Conservation (phyloP, 2,797 vertebrate species). For the Aythya fuligula region DNA sequence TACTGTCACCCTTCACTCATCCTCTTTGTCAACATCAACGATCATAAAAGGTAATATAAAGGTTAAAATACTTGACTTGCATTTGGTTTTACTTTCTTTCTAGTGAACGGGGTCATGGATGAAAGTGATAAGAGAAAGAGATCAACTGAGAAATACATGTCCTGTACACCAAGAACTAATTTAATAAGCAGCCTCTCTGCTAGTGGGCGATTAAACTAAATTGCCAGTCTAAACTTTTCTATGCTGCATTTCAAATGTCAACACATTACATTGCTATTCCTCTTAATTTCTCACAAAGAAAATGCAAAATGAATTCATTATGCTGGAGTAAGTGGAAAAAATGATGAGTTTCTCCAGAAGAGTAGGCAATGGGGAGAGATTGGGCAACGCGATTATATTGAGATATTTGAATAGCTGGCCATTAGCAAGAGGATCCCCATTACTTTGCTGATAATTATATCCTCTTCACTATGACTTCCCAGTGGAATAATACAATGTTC, state of each 20-base stretch:
- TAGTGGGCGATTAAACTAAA: slow-evolving; percentile 79
- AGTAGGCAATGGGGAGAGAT: slow-evolving; percentile 85
- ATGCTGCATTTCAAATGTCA: slow-evolving; percentile 81
- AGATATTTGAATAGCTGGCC: slow-evolving; percentile 90
- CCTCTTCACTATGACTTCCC: slow-evolving; percentile 88
- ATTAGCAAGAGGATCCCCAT: slow-evolving; percentile 88
- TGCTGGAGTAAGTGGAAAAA: slow-evolving; percentile 83
- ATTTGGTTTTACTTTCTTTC: not conserved
- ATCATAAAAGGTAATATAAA: not conserved
- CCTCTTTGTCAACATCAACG: not conserved
- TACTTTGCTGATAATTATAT: slow-evolving; percentile 92
- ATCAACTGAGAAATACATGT: slow-evolving; percentile 38
- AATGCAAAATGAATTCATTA: slow-evolving; percentile 85
- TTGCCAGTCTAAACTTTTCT: slow-evolving; percentile 81
- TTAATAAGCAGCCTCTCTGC: slow-evolving; percentile 72
- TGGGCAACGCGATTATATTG: slow-evolving; percentile 88
- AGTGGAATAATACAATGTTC: slow-evolving; percentile 86
- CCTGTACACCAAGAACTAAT: slow-evolving; percentile 66
- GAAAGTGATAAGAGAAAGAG: not conserved
- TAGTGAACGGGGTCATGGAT: not conserved
- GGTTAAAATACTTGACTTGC: not conserved
- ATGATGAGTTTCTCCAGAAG: slow-evolving; percentile 84
- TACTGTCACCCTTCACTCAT: not conserved
- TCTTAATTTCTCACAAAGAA: slow-evolving; percentile 86
- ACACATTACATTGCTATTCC: slow-evolving; percentile 81